Base-by-base conservation (phyloP, 2,797 vertebrate species). In the Pseudomugil tenellus region DNA sequence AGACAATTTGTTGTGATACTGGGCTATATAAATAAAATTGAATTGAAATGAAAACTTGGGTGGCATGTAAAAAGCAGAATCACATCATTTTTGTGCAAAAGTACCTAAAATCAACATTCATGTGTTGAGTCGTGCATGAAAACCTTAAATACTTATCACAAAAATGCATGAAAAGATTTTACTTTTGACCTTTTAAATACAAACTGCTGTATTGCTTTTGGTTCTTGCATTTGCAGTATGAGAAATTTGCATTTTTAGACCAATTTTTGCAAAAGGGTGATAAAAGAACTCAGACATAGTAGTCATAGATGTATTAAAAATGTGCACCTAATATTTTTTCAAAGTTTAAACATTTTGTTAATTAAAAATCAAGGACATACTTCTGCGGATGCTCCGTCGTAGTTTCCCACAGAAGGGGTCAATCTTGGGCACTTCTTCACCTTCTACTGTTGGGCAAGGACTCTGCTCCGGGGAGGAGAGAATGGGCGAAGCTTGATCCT, bases 361-460 rank as follows among this genome's bases (percentile, higher is more conserved):
- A 41, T 7, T 19, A 41, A 17, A 23, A 59, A 58, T 37, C 8
- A 1, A 17, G 1, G 4, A 65, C 52, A 11, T 92, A 97, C 96
- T 95, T 94, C 96, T 95, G 71, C 95, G 95, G 81, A 98, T 95
- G 92, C 96, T 98, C 76, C 95, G 92, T 58, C 95, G 91, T 71
- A 97, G 92, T 88, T 97, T 97, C 70, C 96, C 96, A 84, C 95
- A 95, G 70, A 94, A 89, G 26, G 96, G 93, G 58, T 97, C 96
- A 21, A 96, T 80, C 1, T 92, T 94, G 0, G 95, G 96, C 57
- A 93, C 90, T 73, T 96, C 96, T 25, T 94, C 88, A 51, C 89
- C 91, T 21, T 97, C 96, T 55, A 94, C 91, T 5, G 79, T 17
- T 0, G 92, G 81, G 63, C 91, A 89, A 0, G 95, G 95, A 79